phyloP scores from a whole-genome alignment of 2,113 vertebrate species.

The Odocoileus virginianus region DNA sequence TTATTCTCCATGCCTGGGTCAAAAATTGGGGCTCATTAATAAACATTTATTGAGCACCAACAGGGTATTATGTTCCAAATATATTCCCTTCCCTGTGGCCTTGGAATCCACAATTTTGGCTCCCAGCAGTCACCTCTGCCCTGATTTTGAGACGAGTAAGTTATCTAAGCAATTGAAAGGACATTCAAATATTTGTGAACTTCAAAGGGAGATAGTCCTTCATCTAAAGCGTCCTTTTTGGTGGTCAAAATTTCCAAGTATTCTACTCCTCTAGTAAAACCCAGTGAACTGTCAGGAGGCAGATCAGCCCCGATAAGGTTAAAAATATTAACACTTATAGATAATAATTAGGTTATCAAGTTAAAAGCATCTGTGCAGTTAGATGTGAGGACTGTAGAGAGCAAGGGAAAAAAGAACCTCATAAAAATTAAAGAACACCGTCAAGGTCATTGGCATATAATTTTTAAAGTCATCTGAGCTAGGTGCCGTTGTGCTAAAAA shows the following conservation, averaged over 20 bases:
- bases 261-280: neutral
- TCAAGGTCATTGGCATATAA: slow-evolving; percentile 69
- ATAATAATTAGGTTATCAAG: slow-evolving; percentile 61
- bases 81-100: slow-evolving; percentile 66
- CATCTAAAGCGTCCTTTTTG: slow-evolving; percentile 59
- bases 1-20: slow-evolving; percentile 71
- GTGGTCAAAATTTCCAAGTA: slow-evolving; percentile 44
- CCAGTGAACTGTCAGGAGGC: neutral
- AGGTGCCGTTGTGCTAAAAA: slow-evolving; percentile 52
- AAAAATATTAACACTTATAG: slow-evolving; percentile 62
- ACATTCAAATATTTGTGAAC: slow-evolving; percentile 69
- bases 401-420: neutral
- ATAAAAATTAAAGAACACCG: slow-evolving; percentile 51
- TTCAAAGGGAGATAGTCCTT: slow-evolving; percentile 67
- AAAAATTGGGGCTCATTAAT: slow-evolving; percentile 74
- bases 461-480: slow-evolving; percentile 62
- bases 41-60: slow-evolving; percentile 75
- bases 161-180: slow-evolving; percentile 70
- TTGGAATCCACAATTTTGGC: slow-evolving; percentile 67
- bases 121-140: slow-evolving; percentile 72
- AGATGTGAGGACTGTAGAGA: slow-evolving; percentile 21
- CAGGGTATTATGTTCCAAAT: slow-evolving; percentile 67
- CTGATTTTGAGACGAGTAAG: slow-evolving; percentile 63
- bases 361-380: slow-evolving; percentile 59
- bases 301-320: slow-evolving; percentile 52